Conservation (phyloP, 1,140 invertebrate species). For the Caenorhabditis latens region DNA sequence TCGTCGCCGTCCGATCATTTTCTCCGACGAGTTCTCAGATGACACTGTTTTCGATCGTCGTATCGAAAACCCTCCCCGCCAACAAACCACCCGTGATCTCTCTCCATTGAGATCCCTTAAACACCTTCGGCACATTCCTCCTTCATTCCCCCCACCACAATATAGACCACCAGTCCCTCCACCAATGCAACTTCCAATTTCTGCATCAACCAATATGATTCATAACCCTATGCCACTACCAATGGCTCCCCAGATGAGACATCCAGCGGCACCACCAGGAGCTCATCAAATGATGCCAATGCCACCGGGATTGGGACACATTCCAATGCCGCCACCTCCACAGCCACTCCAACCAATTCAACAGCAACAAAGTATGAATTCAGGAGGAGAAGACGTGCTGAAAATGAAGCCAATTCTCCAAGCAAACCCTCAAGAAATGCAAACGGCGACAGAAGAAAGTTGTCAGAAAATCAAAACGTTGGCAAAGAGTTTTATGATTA, state of each 20-base stretch:
- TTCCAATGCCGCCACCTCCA: slow-evolving; percentile 10
- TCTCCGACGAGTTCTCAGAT: slow-evolving; percentile 19
- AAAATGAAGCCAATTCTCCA: slow-evolving; percentile 44
- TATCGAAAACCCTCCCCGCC: slow-evolving; percentile 1
- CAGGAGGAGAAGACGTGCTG: neutral
- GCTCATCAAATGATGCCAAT: slow-evolving; percentile 10
- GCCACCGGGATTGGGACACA: neutral
- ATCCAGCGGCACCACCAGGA: neutral
- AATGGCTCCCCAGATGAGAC: neutral
- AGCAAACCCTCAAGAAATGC: slow-evolving; percentile 43
- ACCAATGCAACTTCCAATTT: slow-evolving; percentile 15
- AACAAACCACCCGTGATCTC: slow-evolving; percentile 17
- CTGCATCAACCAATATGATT: slow-evolving; percentile 14
- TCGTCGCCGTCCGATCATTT: slow-evolving; percentile 18
- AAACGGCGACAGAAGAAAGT: slow-evolving; percentile 6
- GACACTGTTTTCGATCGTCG: neutral
- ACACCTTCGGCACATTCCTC: neutral
- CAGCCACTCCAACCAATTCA: slow-evolving; percentile 19
- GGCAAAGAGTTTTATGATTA: slow-evolving; percentile 36
- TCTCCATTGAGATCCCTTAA: neutral
- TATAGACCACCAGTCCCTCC: neutral
- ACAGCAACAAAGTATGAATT: slow-evolving; percentile 28
- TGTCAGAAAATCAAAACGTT: slow-evolving; percentile 12
- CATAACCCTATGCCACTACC: slow-evolving; percentile 3
- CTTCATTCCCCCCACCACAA: neutral